Evolutionary conservation across 2,888 invertebrate species (phyloP), one percentile per base, ranked within the genome.

Genomic region (Brenthis ino): DNA sequence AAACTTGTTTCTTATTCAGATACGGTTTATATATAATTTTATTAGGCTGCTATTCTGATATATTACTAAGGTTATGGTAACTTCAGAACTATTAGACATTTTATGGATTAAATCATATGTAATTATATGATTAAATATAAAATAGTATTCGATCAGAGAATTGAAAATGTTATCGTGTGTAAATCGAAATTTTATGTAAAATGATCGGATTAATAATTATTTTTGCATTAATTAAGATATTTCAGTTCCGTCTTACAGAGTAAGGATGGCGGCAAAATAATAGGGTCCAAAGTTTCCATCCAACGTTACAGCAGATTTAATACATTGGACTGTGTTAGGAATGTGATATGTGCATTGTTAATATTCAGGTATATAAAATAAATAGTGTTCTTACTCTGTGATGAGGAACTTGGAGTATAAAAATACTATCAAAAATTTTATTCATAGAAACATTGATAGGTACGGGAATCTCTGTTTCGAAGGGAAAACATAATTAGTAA

Each of bases 381-480:
- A 86, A 81, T 83, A 80, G 83, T 80, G 69, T 69, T 63, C 72
- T 75, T 76, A 81, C 88, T 90, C 89, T 91, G 90, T 89, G 90
- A 82, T 82, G 81, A 75, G 80, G 83, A 84, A 80, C 79, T 77
- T 65, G 67, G 47, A 64, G 48, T 67, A 67, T 67, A 71, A 74
- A 75, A 80, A 85, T 85, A 85, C 50, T 60, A 33, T 82, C 80
- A 82, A 84, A 80, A 79, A 70, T 78, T 79, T 79, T 28, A 64
- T 70, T 76, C 74, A 73, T 77, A 81, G 86, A 77, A 92, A 91
- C 92, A 89, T 87, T 84, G 92, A 89, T 87, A 85, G 77, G 92
- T 93, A 93, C 92, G 92, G 93, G 92, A 90, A 86, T 91, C 93
- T 90, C 85, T 91, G 92, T 92, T 93, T 92, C 89, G 74, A 73